These are phyloP conservation scores for Xylocopa sonorina DNA, from an alignment of 1,140 invertebrate genomes.

Conservation along the genomic window DNA sequence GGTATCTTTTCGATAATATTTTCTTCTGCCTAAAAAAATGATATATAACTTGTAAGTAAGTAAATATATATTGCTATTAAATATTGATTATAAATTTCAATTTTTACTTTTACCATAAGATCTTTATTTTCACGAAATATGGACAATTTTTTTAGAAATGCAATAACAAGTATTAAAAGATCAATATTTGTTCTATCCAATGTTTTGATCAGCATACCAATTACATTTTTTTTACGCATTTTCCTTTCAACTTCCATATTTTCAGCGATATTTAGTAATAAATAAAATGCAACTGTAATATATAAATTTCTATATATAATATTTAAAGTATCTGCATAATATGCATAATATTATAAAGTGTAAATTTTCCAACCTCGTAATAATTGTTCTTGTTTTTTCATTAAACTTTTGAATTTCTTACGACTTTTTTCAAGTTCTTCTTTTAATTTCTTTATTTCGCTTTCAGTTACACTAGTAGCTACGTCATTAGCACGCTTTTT, in stretches of 20 bases:
- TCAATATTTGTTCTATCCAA: slow-evolving; percentile 93
- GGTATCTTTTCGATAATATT: slow-evolving; percentile 90
- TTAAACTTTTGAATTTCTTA: slow-evolving; percentile 89
- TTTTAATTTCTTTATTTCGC: slow-evolving; percentile 85
- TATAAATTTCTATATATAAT: slow-evolving; percentile 26
- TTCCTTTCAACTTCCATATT: slow-evolving; percentile 97
- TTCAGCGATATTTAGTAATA: slow-evolving; percentile 97
- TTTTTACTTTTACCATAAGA: slow-evolving; percentile 87
- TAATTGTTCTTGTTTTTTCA: slow-evolving; percentile 96
- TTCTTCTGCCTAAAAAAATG: slow-evolving; percentile 81
- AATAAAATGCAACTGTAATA: slow-evolving; percentile 90
- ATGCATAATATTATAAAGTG: slow-evolving; percentile 26
- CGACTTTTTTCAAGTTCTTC: slow-evolving; percentile 92
- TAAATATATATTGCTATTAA: slow-evolving; percentile 15
- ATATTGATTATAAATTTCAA: slow-evolving; percentile 29
- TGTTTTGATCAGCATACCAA: slow-evolving; percentile 93
- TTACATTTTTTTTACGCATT: slow-evolving; percentile 97
- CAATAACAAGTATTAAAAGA: slow-evolving; percentile 94
- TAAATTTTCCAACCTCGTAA: slow-evolving; percentile 84
- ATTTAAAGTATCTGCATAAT: slow-evolving; percentile 1
- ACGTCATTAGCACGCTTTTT: slow-evolving; percentile 73
- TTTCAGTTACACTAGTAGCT: slow-evolving; percentile 68
- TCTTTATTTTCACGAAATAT: slow-evolving; percentile 97
- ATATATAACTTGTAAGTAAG: slow-evolving; percentile 35
- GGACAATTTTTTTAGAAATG: slow-evolving; percentile 97